phyloP scores from a whole-genome alignment of 2,797 vertebrate species.

The Poecilia picta region DNA sequence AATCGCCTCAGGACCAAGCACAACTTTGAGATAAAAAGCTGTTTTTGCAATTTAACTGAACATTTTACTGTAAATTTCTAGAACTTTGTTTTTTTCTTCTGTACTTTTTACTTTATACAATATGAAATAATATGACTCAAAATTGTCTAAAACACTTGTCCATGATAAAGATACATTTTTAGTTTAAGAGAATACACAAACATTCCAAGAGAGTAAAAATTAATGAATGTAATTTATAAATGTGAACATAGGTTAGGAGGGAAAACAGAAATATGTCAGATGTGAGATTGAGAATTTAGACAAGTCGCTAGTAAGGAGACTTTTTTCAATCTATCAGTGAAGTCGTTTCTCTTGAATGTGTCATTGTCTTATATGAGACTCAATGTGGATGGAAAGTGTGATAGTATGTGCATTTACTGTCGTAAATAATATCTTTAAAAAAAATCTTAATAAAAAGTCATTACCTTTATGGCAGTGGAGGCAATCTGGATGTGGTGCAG shows the following conservation, averaged over 20 bases:
- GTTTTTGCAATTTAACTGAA: background rate
- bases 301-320: background rate
- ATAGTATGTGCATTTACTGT: background rate
- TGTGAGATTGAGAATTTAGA: background rate
- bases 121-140: background rate
- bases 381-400: background rate
- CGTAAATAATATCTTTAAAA: conserved; percentile 79
- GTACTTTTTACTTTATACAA: background rate
- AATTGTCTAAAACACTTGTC: background rate
- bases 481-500: conserved; percentile 97
- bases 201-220: background rate
- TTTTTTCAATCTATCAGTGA: background rate
- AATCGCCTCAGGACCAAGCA: background rate
- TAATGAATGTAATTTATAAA: background rate
- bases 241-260: background rate
- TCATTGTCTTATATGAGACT: background rate
- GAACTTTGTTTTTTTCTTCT: background rate
- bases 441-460: background rate
- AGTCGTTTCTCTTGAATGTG: background rate
- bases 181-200: background rate
- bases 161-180: background rate
- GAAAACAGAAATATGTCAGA: background rate
- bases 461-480: conserved; percentile 97
- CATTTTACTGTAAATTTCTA: background rate
- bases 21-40: background rate